Evolutionary conservation across 2,113 vertebrate species (phyloP).

Genomic region (Ptilorrhoa leucosticta): DNA sequence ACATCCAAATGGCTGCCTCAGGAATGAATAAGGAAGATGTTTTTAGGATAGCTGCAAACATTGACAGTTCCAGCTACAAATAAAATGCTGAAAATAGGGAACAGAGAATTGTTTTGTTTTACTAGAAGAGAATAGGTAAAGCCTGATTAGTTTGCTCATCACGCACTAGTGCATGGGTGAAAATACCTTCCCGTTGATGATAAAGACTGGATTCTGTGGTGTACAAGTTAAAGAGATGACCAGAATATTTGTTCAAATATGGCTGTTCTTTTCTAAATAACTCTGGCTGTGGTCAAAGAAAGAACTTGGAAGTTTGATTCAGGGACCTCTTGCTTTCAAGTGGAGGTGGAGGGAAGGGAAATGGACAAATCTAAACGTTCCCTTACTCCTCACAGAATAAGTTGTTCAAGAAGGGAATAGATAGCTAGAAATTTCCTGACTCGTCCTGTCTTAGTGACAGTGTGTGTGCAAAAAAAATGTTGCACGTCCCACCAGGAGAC

Average conservation of each 20-base stretch:
- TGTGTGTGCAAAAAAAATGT: background rate
- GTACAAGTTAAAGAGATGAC: background rate
- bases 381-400: background rate
- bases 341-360: background rate
- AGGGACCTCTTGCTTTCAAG: background rate
- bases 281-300: background rate
- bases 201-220: background rate
- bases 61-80: background rate
- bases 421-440: background rate
- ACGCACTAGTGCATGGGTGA: background rate
- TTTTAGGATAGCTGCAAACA: background rate
- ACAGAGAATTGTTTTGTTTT: background rate
- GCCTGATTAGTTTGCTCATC: background rate
- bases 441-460: background rate
- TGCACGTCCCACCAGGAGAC: rapidly evolving
- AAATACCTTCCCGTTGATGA: background rate
- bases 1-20: background rate
- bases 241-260: background rate
- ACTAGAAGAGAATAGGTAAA: background rate
- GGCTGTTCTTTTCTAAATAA: background rate
- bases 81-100: background rate
- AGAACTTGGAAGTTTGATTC: background rate
- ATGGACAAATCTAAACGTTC: background rate
- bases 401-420: background rate
- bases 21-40: background rate